These are phyloP conservation scores for Pomatostomus ruficeps DNA, from an alignment of 2,113 vertebrate genomes.

Conservation along the genomic window DNA sequence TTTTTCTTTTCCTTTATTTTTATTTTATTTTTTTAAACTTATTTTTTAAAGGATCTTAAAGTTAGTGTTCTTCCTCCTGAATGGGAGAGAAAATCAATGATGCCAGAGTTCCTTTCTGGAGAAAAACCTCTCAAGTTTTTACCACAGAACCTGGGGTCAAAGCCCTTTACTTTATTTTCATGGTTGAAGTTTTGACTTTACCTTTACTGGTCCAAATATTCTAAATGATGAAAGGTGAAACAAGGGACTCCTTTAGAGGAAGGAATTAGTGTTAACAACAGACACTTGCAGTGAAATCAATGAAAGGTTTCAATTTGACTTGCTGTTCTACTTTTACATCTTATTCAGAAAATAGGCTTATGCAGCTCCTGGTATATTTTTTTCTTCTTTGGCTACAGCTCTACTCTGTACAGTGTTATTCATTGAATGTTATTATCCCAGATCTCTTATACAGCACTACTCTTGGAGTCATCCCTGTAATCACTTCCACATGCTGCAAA, in stretches of 20 bases:
- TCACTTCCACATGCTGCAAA: not conserved
- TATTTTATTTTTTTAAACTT: not conserved
- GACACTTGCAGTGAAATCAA: not conserved
- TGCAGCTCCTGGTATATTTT: not conserved
- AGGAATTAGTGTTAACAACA: not conserved
- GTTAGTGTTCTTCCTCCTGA: not conserved
- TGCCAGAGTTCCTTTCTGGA: not conserved
- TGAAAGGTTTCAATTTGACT: not conserved
- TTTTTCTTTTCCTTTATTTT: not conserved
- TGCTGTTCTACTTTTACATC: not conserved
- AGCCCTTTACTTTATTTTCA: not conserved
- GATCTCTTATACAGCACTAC: not conserved
- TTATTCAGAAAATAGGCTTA: not conserved
- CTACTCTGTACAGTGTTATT: not conserved
- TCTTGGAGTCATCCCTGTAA: not conserved
- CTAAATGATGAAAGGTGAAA: not conserved
- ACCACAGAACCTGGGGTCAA: not conserved
- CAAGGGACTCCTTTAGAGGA: not conserved
- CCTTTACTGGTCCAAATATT: not conserved
- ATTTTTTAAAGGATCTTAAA: not conserved
- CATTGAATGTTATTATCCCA: not conserved
- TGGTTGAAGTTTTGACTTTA: not conserved
- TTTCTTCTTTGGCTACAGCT: not conserved
- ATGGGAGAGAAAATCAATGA: not conserved
- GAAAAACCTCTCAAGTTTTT: not conserved